Evolutionary conservation across 2,113 vertebrate genomes (phyloP), one percentile per base, ranked within the genome.

Genomic region (Etia nguti): DNA sequence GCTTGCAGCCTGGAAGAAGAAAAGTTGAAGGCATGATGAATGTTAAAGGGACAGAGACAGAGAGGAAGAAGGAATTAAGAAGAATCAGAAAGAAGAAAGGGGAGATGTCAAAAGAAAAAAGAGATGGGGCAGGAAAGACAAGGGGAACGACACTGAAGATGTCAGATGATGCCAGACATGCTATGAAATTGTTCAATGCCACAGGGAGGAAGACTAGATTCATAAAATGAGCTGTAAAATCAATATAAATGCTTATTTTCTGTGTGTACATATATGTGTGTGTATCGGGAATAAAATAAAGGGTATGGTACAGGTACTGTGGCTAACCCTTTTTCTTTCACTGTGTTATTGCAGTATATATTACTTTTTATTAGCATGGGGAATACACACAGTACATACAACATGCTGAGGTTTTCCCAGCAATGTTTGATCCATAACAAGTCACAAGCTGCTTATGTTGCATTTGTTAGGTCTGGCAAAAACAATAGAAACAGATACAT

Each of bases 1-100:
- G 99, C 82, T 99, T 99, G 94, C 99, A 99, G 41, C 99, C 99
- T 99, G 89, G 15, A 88, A 26, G 16, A 52, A 22, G 62, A 48
- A 55, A 36, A 1, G 18, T 3, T 24, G 4, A 10, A 56, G 20
- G 7, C 5, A 79, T 20, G 6, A 38, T 3, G 31, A 41, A 73
- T 11, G 5, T 2, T 2, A 52, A 34, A 31, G 26, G 6, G 22
- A 43, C 13, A 75, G 41, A 20, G 13, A 54, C 7, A 31, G 75
- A 29, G 20, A 50, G 6, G 15, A 13, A 38, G 6, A 60, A 56
- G 11, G 3, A 38, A 5, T 16, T 0, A 81, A 48, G 29, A 36
- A 54, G 16, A 4, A 70, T 41, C 10, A 22, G 18, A 0, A 52
- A 55, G 16, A 41, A n/a, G n/a, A 46, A 26, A 26, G 2, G 68